Conservation (phyloP, 2,113 vertebrate genomes). For the Donacobius atricapilla region DNA sequence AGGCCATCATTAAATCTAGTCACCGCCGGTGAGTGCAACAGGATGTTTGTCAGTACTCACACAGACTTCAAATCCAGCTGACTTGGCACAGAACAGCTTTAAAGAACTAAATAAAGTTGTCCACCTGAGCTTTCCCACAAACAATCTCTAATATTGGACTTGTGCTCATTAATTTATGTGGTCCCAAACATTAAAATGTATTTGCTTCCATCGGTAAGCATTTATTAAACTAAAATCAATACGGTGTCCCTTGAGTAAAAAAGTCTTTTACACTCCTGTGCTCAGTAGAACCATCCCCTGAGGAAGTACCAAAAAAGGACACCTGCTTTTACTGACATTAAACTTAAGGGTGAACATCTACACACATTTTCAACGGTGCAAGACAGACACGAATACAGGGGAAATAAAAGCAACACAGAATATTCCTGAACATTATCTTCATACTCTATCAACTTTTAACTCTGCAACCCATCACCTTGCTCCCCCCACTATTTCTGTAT, state of each 20-base stretch:
- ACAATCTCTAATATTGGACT: background rate
- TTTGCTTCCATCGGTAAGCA: background rate
- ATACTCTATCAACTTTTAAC: background rate
- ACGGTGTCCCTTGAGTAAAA: fast-evolving
- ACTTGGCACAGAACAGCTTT: background rate
- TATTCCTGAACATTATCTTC: background rate
- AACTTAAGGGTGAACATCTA: background rate
- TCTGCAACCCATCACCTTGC: background rate
- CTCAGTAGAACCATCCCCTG: background rate
- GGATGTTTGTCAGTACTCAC: background rate
- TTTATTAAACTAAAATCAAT: background rate
- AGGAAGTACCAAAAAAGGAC: background rate
- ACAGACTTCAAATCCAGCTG: background rate
- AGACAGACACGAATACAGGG: background rate
- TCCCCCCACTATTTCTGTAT: background rate
- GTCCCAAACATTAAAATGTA: background rate
- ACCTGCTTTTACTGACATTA: background rate
- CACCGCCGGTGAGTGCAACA: background rate
- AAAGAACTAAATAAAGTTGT: background rate
- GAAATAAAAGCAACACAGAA: background rate
- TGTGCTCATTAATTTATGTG: background rate
- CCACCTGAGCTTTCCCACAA: background rate
- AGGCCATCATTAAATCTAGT: background rate
- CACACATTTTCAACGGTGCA: background rate
- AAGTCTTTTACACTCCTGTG: background rate